phyloP scores from a whole-genome alignment of 2,888 invertebrate species.

The Melinopterus prodromus region DNA sequence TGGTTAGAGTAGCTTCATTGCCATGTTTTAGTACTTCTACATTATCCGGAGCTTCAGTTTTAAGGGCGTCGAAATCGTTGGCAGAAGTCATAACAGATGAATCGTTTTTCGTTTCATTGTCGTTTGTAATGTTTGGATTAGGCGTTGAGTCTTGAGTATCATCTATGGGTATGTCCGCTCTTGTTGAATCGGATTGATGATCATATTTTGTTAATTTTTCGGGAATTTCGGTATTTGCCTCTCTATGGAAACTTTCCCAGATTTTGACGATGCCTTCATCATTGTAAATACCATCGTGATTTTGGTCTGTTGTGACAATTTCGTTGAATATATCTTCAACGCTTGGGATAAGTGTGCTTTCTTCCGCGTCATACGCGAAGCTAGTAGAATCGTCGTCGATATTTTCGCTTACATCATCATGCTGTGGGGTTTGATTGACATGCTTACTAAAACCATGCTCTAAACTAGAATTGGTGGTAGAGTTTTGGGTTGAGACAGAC shows the following conservation, averaged over 20 bases:
- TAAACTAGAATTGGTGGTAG: conserved; percentile 42
- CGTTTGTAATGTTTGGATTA: no score
- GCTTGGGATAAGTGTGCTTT: conserved; percentile 9
- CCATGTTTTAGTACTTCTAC: background rate
- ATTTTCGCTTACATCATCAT: conserved; percentile 51
- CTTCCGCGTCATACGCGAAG: conserved; percentile 10
- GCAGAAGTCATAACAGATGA: background rate
- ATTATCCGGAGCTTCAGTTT: background rate
- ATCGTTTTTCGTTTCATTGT: background rate
- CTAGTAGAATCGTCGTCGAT: conserved; percentile 36
- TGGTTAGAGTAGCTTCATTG: background rate
- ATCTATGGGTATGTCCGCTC: background rate
- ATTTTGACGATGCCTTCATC: background rate
- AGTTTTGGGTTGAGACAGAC: conserved; percentile 51
- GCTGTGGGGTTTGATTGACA: conserved; percentile 53
- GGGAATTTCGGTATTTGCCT: conserved; percentile 7
- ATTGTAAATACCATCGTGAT: background rate
- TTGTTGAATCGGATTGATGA: conserved; percentile 19
- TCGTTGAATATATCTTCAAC: conserved; percentile 22
- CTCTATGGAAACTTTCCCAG: conserved; percentile 4
- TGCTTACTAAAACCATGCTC: conserved; percentile 54
- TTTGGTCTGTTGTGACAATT: conserved; percentile 7
- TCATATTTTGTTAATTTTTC: background rate
- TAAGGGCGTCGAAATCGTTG: background rate
- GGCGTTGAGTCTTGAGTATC: background rate